Conservation (phyloP, 1,140 invertebrate species). For the Fopius arisanus region DNA sequence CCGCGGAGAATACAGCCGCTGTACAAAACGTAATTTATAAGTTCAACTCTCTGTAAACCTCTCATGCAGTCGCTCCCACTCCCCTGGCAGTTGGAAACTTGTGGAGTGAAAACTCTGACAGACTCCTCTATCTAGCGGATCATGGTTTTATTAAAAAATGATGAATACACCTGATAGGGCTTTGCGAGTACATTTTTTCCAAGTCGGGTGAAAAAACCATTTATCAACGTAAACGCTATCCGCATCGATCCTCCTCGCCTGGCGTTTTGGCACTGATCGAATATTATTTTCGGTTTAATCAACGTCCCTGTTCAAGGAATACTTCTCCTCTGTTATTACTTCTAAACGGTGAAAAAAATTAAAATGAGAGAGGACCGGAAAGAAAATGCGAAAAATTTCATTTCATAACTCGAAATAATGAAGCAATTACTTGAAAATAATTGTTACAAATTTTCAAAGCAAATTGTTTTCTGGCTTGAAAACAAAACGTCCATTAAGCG, state of each 20-base stretch:
- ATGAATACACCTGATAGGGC: conserved; percentile 18
- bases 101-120: conserved; percentile 18
- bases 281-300: conserved; percentile 9
- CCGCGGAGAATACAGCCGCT: conserved; percentile 13
- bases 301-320: not conserved
- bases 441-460: no score
- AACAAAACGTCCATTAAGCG: not conserved
- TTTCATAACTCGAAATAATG: not conserved
- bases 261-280: not conserved
- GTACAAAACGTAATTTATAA: conserved; percentile 31
- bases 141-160: conserved; percentile 20
- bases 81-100: not conserved
- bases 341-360: no score
- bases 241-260: not conserved
- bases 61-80: not conserved
- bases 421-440: no score
- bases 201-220: conserved; percentile 8
- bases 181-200: not conserved
- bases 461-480: no score
- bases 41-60: conserved; percentile 27
- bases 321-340: no score
- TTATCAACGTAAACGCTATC: conserved; percentile 3
- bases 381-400: no score
- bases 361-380: no score
- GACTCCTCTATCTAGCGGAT: conserved; percentile 11